Evolutionary conservation across 2,797 vertebrate genomes (phyloP).

Genomic region (Echeneis naucrates): DNA sequence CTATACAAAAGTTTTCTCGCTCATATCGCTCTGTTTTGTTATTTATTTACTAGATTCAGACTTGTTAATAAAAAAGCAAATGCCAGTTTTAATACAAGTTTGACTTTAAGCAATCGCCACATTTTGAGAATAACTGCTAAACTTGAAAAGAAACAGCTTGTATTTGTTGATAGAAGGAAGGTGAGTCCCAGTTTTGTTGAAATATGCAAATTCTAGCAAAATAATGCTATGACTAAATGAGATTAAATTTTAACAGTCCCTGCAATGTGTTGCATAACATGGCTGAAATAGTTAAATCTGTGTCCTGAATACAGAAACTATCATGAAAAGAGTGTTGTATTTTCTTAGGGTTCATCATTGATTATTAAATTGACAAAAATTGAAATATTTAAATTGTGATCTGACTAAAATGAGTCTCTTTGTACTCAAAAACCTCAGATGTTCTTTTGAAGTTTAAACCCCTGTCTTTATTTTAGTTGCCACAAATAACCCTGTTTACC

Average conservation of each 20-base stretch:
- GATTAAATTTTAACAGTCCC: slow-evolving; percentile 28
- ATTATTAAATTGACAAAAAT: neutral
- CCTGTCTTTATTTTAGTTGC: neutral
- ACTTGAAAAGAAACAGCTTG: neutral
- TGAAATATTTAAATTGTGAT: neutral
- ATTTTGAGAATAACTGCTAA: neutral
- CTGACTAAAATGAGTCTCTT: neutral
- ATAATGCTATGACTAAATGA: slow-evolving; percentile 13
- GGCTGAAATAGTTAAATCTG: slow-evolving; percentile 25
- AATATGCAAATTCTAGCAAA: neutral
- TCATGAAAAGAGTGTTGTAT: neutral
- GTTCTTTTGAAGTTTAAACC: neutral
- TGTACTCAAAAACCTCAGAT: neutral
- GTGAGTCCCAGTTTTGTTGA: slow-evolving; percentile 3
- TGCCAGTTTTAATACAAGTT: slow-evolving; percentile 3
- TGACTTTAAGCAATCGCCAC: neutral
- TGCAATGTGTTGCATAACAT: slow-evolving; percentile 21
- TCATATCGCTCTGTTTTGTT: neutral
- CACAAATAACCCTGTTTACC: neutral
- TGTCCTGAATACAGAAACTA: slow-evolving; percentile 5
- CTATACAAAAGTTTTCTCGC: neutral
- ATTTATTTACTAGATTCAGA: slow-evolving; percentile 8
- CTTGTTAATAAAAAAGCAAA: slow-evolving; percentile 7
- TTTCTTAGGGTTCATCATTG: neutral
- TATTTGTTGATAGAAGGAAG: neutral